Evolutionary conservation across 2,888 invertebrate species (phyloP).

Genomic region (Eustalomyia histrio): DNA sequence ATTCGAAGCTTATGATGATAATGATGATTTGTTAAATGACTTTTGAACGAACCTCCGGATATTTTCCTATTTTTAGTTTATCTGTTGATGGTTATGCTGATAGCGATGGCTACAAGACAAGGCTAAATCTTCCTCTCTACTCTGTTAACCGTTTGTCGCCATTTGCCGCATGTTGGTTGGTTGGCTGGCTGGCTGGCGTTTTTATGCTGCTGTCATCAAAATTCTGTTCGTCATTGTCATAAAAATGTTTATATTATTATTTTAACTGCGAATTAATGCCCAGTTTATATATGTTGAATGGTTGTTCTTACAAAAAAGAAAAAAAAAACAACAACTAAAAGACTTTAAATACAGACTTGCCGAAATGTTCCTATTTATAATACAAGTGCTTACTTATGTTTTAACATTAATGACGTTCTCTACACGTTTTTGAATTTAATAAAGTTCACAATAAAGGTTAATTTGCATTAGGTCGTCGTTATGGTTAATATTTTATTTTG

Average conservation of each 20-base stretch:
- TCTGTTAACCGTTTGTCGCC: neutral
- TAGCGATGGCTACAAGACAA: neutral
- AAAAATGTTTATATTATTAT: constrained; percentile 2
- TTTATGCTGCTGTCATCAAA: constrained; percentile 46
- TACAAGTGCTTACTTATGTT: constrained; percentile 16
- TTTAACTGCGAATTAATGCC: constrained; percentile 2
- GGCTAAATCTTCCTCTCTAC: neutral
- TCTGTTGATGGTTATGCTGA: neutral
- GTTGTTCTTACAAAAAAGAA: neutral
- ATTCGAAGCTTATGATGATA: neutral
- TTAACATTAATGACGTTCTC: constrained; percentile 29
- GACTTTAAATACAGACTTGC: neutral
- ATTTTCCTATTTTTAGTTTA: constrained; percentile 6
- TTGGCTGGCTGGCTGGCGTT: neutral
- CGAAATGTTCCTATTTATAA: neutral
- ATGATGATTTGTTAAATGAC: constrained; percentile 30
- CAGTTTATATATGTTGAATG: neutral
- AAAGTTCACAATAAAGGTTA: constrained; percentile 53
- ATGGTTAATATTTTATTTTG: constrained; percentile 28
- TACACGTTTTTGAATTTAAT: constrained; percentile 58
- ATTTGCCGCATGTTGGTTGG: constrained; percentile 1
- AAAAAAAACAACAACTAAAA: neutral
- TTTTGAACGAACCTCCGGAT: constrained; percentile 28
- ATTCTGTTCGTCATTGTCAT: constrained; percentile 47
- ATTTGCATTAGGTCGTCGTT: constrained; percentile 48